phyloP scores from a whole-genome alignment of 1,140 invertebrate species.

The Phortica variegata region DNA sequence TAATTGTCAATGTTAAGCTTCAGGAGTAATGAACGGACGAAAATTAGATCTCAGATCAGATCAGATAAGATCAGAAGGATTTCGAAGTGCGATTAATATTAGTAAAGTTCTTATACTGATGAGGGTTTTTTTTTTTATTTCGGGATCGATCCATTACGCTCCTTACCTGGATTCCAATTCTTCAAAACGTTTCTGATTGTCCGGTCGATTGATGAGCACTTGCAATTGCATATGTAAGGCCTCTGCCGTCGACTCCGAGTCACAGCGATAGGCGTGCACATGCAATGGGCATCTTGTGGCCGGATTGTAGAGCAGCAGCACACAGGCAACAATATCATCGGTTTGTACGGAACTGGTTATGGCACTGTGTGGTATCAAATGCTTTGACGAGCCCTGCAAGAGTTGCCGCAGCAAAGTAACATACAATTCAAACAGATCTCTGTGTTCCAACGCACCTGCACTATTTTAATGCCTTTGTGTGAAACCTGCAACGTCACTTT shows the following conservation, averaged over 20 bases:
- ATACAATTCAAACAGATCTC: background rate
- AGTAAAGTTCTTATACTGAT: no score
- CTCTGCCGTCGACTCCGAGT: slow-evolving; percentile 88
- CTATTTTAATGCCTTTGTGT: slow-evolving; percentile 90
- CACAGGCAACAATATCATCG: slow-evolving; percentile 88
- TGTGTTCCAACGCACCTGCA: slow-evolving; percentile 62
- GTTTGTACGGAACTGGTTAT: slow-evolving; percentile 83
- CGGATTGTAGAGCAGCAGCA: slow-evolving; percentile 87
- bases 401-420: background rate
- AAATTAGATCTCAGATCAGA: no score
- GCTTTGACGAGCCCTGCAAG: slow-evolving; percentile 73
- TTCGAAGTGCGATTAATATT: no score
- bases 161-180: slow-evolving; percentile 68
- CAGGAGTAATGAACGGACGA: no score
- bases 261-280: slow-evolving; percentile 93
- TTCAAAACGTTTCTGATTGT: slow-evolving; percentile 82
- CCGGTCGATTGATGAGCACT: slow-evolving; percentile 77
- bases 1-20: no score
- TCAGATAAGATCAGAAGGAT: no score
- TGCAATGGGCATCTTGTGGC: slow-evolving; percentile 84
- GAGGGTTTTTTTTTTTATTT: no score
- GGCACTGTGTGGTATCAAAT: slow-evolving; percentile 92
- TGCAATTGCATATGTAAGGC: slow-evolving; percentile 80
- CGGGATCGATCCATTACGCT: no score
- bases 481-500: slow-evolving; percentile 89